These are phyloP conservation scores for Xiphophorus hellerii DNA, from an alignment of 2,113 vertebrate species.

Conservation along the genomic window DNA sequence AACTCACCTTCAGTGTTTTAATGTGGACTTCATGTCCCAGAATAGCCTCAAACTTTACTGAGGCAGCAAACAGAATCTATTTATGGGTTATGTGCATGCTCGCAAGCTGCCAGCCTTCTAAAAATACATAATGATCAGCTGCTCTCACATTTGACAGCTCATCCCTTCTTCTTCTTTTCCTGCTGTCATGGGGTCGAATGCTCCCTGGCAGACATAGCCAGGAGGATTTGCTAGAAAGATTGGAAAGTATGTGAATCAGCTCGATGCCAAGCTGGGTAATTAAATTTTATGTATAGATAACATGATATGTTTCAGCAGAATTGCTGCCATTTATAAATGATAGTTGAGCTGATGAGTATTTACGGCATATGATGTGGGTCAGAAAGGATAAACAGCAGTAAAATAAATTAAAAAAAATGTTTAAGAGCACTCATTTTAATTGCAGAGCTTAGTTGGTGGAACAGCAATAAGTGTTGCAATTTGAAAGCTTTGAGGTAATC, in stretches of 20 bases:
- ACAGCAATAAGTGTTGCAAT: constrained; percentile 22
- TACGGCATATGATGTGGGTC: constrained; percentile 8
- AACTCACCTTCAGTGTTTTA: constrained; percentile 49
- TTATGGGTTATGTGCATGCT: constrained; percentile 63
- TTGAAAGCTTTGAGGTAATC: constrained; percentile 55
- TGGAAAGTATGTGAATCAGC: constrained; percentile 18
- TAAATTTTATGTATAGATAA: constrained; percentile 5
- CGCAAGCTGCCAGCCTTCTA: constrained; percentile 63
- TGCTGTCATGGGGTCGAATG: constrained; percentile 57
- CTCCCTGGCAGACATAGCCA: constrained; percentile 37
- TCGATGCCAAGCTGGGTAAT: constrained; percentile 20
- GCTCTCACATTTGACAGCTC: constrained; percentile 78
- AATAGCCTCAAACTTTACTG: constrained; percentile 59
- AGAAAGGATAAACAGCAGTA: constrained; percentile 10
- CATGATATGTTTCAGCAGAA: background rate
- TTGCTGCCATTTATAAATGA: background rate
- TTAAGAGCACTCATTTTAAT: constrained; percentile 41
- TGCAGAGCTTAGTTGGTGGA: constrained; percentile 22
- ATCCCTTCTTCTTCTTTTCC: constrained; percentile 58
- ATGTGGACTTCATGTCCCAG: constrained; percentile 43
- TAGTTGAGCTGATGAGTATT: constrained; percentile 11
- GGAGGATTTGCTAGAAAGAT: constrained; percentile 45
- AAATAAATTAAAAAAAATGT: constrained; percentile 19
- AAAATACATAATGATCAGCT: constrained; percentile 80
- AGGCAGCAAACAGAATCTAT: constrained; percentile 64